Percentiles rank a stretch among this genome's conserved stretches.
Conservation (phyloP, 1,140 invertebrate genomes). For the Matsumurasca onukii region DNA sequence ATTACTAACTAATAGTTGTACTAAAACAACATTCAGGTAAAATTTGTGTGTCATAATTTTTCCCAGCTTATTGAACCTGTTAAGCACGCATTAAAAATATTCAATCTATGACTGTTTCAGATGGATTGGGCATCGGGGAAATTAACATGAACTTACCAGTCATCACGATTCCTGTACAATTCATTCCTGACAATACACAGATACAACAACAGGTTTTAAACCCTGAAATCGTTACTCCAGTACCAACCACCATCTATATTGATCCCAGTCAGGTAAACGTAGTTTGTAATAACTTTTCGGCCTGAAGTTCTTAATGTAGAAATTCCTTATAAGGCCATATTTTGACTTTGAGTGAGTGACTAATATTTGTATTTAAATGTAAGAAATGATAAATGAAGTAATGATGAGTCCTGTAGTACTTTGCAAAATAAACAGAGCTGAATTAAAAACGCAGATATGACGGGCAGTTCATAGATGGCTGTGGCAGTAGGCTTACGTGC, state of each 20-base stretch:
- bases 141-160: background rate
- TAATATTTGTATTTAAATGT: background rate
- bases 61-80: no score
- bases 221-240: background rate
- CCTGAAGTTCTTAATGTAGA: background rate
- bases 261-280: slow-evolving; percentile 10
- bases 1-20: no score
- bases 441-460: no score
- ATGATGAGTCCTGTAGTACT: background rate
- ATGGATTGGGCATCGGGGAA: background rate
- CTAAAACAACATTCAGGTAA: no score
- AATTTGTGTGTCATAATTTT: no score
- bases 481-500: no score
- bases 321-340: background rate
- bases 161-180: background rate
- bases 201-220: slow-evolving; percentile 6
- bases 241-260: slow-evolving; percentile 5
- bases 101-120: background rate
- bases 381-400: background rate
- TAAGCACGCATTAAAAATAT: no score
- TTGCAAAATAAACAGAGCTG: background rate
- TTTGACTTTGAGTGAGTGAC: background rate
- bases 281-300: background rate
- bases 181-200: background rate
- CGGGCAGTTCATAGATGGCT: background rate